These are phyloP conservation scores for Cactoblastis cactorum DNA, from an alignment of 2,888 invertebrate species.

Conservation along the genomic window DNA sequence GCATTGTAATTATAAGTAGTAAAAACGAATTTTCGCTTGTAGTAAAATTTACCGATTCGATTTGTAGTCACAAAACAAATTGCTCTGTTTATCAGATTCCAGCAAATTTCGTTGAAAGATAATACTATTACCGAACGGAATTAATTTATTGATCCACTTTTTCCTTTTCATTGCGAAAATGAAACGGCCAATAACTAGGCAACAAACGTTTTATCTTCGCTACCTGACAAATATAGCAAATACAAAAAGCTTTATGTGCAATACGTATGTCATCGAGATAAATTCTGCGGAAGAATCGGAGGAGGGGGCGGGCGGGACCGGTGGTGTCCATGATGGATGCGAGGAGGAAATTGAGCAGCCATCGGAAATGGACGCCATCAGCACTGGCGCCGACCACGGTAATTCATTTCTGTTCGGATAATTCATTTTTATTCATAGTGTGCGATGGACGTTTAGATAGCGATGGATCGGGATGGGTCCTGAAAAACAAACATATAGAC, in stretches of 20 bases:
- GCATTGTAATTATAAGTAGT: no score
- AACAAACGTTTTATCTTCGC: background rate
- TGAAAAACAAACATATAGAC: background rate
- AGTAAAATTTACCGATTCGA: background rate
- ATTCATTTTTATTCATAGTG: slow-evolving; percentile 13
- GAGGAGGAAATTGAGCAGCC: slow-evolving; percentile 37
- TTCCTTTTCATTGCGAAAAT: slow-evolving; percentile 12
- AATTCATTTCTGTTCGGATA: slow-evolving; percentile 17
- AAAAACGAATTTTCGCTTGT: background rate
- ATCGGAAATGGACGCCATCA: slow-evolving; percentile 32
- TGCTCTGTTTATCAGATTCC: slow-evolving; percentile 4
- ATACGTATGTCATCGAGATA: slow-evolving; percentile 28
- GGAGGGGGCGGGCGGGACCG: slow-evolving; percentile 1
- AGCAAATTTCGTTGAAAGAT: slow-evolving; percentile 6
- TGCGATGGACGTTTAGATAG: slow-evolving; percentile 1
- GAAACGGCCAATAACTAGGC: slow-evolving; percentile 4
- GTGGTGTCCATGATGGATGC: slow-evolving; percentile 32
- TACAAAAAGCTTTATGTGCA: slow-evolving; percentile 26
- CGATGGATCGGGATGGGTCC: background rate
- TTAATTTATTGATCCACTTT: slow-evolving; percentile 10
- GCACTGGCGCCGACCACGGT: slow-evolving; percentile 13
- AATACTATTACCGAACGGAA: slow-evolving; percentile 8
- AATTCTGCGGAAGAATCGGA: background rate
- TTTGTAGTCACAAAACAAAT: slow-evolving; percentile 1
- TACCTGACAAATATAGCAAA: slow-evolving; percentile 21